Conservation (phyloP, 1,140 invertebrate genomes). For the Listronotus bonariensis region DNA sequence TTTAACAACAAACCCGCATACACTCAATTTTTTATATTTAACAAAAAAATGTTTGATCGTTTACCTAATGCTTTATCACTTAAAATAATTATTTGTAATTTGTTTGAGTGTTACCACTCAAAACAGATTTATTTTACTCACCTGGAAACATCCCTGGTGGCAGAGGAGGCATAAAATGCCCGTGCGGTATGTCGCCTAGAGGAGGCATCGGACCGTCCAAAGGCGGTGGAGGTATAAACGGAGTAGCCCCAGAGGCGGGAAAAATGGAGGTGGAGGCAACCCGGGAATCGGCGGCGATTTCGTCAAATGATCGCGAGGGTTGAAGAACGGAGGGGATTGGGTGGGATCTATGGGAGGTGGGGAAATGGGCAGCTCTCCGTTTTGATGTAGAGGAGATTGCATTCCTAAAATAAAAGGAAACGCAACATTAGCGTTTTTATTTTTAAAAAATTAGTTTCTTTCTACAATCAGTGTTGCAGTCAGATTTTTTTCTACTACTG, state of each 20-base stretch:
- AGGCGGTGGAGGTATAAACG: conserved; percentile 56
- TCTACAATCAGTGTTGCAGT: too few relatives aligned
- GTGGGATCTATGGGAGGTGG: conserved; percentile 57
- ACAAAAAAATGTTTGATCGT: too few relatives aligned
- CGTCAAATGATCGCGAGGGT: conserved; percentile 55
- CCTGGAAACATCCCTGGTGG: conserved; percentile 58
- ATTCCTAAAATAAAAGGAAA: conserved; percentile 39
- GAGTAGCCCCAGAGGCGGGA: conserved; percentile 44
- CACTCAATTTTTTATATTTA: too few relatives aligned
- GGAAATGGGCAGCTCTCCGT: conserved; percentile 49
- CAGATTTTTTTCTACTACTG: too few relatives aligned
- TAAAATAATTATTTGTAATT: too few relatives aligned
- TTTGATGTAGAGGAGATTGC: conserved; percentile 51
- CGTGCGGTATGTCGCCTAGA: conserved; percentile 1
- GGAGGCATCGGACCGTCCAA: conserved; percentile 46
- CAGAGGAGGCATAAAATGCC: conserved; percentile 53
- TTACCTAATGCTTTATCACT: too few relatives aligned
- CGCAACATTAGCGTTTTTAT: too few relatives aligned
- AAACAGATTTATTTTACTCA: neutral
- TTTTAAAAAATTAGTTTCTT: too few relatives aligned
- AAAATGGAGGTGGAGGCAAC: conserved; percentile 49
- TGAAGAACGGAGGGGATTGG: conserved; percentile 56
- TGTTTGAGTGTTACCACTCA: too few relatives aligned
- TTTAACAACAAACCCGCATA: too few relatives aligned
- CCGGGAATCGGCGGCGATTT: conserved; percentile 60